These are phyloP conservation scores for Romanogobio albipinnatus DNA, from an alignment of 2,113 vertebrate species.

Conservation along the genomic window DNA sequence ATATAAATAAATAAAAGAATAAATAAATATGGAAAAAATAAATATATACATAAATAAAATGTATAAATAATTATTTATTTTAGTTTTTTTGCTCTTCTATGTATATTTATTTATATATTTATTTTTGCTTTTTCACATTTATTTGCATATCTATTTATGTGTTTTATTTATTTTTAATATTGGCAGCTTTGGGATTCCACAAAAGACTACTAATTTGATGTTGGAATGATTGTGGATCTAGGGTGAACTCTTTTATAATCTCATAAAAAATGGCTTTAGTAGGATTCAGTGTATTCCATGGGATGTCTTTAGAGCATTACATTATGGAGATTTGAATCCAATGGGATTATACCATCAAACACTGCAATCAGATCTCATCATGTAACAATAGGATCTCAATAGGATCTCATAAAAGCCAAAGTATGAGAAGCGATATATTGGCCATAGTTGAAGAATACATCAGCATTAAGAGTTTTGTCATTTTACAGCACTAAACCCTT, in stretches of 20 bases:
- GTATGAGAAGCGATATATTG: background rate
- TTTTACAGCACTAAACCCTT: background rate
- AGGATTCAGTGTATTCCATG: background rate
- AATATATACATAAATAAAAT: no score
- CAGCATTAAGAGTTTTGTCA: background rate
- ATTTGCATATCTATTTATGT: no score
- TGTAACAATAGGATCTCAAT: background rate
- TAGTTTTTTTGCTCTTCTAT: no score
- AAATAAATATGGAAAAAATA: no score
- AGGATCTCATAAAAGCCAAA: background rate
- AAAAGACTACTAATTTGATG: background rate
- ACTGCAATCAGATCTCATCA: background rate
- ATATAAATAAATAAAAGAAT: no score
- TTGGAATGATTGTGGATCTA: background rate
- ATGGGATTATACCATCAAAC: background rate
- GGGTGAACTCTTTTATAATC: conserved; percentile 1
- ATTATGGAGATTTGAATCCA: background rate
- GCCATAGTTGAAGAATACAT: background rate
- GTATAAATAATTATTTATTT: no score
- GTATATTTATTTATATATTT: no score
- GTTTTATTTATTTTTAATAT: no score
- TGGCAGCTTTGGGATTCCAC: no score
- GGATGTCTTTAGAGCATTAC: background rate
- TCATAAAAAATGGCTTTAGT: background rate
- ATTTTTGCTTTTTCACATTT: no score